These are phyloP conservation scores for Dryococelus australis DNA, from an alignment of 2,888 invertebrate genomes.

Conservation along the genomic window DNA sequence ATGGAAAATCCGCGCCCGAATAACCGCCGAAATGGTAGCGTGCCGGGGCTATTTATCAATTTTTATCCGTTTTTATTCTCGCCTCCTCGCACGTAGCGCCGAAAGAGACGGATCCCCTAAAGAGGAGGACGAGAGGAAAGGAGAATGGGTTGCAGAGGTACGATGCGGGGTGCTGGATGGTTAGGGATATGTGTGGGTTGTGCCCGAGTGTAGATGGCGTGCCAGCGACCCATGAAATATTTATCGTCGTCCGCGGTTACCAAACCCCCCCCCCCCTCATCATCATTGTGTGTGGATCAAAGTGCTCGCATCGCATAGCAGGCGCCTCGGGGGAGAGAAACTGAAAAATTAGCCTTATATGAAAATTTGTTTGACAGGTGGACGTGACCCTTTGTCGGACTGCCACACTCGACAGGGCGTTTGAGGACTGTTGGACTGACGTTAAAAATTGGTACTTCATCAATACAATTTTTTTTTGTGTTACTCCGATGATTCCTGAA, in stretches of 20 bases:
- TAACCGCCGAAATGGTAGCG: constrained; percentile 3
- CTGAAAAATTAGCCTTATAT: neutral
- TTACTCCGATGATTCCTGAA: too few relatives aligned
- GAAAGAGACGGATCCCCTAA: neutral
- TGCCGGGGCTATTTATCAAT: neutral
- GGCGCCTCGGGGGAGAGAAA: neutral
- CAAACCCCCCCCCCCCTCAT: neutral
- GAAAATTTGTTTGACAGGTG: neutral
- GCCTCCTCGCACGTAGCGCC: neutral
- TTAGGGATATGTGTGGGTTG: too few relatives aligned
- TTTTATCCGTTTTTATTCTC: constrained; percentile 11
- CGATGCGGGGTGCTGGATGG: too few relatives aligned
- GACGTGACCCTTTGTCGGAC: neutral
- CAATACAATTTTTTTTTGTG: neutral
- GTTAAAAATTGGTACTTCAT: neutral
- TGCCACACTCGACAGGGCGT: neutral
- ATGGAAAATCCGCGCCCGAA: constrained; percentile 8
- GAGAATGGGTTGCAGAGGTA: neutral
- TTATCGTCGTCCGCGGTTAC: neutral
- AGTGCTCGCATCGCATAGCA: neutral
- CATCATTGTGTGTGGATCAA: neutral
- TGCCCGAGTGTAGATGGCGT: neutral
- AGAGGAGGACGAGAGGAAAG: neutral
- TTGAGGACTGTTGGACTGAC: neutral
- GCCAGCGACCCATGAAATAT: neutral